Base-by-base conservation (phyloP, 2,113 vertebrate genomes). In the Embiotoca jacksoni region DNA sequence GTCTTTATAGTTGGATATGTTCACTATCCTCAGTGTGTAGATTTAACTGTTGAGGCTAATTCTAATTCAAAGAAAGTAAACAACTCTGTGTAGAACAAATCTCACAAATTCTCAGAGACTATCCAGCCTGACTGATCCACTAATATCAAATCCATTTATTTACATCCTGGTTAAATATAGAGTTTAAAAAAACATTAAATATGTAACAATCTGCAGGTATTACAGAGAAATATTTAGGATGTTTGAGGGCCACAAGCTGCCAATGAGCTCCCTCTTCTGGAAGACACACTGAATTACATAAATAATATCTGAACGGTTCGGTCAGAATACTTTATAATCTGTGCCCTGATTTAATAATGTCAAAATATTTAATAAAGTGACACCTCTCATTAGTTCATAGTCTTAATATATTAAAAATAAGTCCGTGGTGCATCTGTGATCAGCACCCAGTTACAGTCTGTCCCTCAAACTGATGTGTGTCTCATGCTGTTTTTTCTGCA, bases 241-340 rank as follows among this genome's bases (percentile, higher is more conserved):
- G 41, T 3, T 44, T 44, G 7, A 9, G 7, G 6, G 7, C 8
- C 46, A 36, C 67, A 54, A 33, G n/a, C 7, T 23, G 13, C 32
- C 36, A 44, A 16, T 47, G 57, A 65, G 65, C 68, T 0, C 83
- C 74, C 75, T 86, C 81, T 59, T 69, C 49, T 47, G 78, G 58
- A 15, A 49, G 14, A 58, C 1, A 65, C 4, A 41, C 5, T 9
- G 0, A 50, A 82, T 70, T 75, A 69, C 83, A 81, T 30, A 46
- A 75, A 56, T 49, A 49, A 3, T 49, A 49, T 7, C 49, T n/a
- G 6, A 16, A 50, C n/a, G 23, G 23, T 23, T 23, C 23, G 23
- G 3, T 50, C 49, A 50, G 6, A 44, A 2, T 3, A 44, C 41
- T 44, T 44, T 44, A 9, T 44, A 44, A 3, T 50, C 5, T n/a